Base-by-base conservation (phyloP, 2,797 vertebrate species). In the Melanotaenia trifasciata region DNA sequence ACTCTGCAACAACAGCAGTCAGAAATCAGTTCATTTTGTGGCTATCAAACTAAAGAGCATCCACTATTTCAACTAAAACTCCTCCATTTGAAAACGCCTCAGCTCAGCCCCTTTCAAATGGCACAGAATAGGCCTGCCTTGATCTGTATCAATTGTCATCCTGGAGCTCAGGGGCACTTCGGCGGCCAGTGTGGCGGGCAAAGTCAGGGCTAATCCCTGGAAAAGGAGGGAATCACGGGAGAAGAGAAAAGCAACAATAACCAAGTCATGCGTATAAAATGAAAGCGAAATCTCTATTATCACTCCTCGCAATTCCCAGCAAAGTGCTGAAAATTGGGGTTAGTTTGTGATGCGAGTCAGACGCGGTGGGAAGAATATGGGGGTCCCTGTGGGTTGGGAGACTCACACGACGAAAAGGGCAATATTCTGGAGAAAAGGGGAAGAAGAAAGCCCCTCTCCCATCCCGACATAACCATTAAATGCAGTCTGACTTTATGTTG, bases 261-360 rank as follows among this genome's bases (percentile, higher is more conserved):
- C 97, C 96, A 99, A 99, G 97, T 99, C 97, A 98, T 98, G 97
- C 98, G 97, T 99, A 97, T 97, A 99, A 99, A 98, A 99, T 99
- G 96, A 98, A 99, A 98, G 97, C 96, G 97, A 99, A 99, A 99
- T 98, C 98, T 99, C 98, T 99, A 99, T 99, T 99, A 98, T 99
- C 96, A 97, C 93, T 94, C 94, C 92, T 94, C 86, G 96, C 96
- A 94, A 97, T 99, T 99, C 97, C 97, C 98, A 99, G 98, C 96
- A 93, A 97, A 96, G 96, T 96, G 93, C 95, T 97, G 96, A 96
- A 96, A 97, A 97, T 97, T 96, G 71, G 94, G 95, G 95, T 96
- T 95, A 94, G 97, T 96, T 98, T 97, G 96, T 96, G 96, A 98
- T 98, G 96, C 96, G 96, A 97, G 97, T 97, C 97, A 98, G 97